Evolutionary conservation across 2,888 invertebrate genomes (phyloP), one percentile per base, ranked within the genome.

Genomic region (Lordiphosa andalusiaca): DNA sequence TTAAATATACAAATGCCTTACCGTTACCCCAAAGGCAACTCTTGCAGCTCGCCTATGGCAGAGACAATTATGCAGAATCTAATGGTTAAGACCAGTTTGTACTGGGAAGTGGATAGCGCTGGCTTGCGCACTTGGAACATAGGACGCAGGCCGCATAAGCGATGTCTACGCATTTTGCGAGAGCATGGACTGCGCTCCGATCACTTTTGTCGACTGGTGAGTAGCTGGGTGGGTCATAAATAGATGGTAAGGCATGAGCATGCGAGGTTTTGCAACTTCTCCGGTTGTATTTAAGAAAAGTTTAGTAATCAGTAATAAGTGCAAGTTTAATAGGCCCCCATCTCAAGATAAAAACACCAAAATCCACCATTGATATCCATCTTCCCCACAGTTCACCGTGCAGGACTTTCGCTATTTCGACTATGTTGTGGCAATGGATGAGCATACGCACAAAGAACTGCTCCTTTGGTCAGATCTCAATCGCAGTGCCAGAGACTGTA

Each of bases 371-470:
- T 19, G 4, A 19, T 19, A 19, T 19, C 19, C 19, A 19, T 19
- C 19, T 19, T 19, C 19, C 19, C 3, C 36, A 33, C 87, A 97
- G 95, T 91, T 97, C 35, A 91, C 90, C 1, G 80, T 90, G 36
- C 90, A 91, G 6, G 98, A 98, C 86, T 97, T 95, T 83, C 87
- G 91, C 3, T 90, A 92, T 35, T 98, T 93, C 89, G 94, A 97
- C 88, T 95, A 92, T 87, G 96, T 98, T 76, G 96, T 98, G 91
- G 97, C 97, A 5, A 98, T 98, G 97, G 98, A 98, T 87, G 91
- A 95, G 61, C 91, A 84, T 6, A 62, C 77, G 0, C 53, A 68
- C 23, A 85, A 81, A 9, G 85, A 85, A 35, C 23, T 85, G 4
- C 16, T 69, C 9, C 42, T 67, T 4, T 81, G 85, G 85, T 63